These are phyloP conservation scores for Melanotaenia parkinsoni DNA, from an alignment of 2,797 vertebrate species.

Conservation along the genomic window DNA sequence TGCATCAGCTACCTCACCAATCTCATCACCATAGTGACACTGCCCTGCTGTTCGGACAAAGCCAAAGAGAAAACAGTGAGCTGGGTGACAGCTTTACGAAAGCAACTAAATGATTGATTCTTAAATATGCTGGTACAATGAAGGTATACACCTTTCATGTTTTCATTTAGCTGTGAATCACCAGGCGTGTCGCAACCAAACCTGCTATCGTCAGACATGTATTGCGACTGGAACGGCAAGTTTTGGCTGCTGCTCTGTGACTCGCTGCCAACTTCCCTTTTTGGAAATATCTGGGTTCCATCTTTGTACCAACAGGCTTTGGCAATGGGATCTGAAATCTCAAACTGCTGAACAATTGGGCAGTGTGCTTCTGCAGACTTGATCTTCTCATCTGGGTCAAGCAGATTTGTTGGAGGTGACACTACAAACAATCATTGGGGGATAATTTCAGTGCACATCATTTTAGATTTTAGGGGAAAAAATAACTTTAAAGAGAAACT, in stretches of 20 bases:
- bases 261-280: conserved; percentile 78
- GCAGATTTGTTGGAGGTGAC: conserved; percentile 66
- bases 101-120: conserved; percentile 69
- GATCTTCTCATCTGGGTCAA: conserved; percentile 74
- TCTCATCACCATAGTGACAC: conserved; percentile 87
- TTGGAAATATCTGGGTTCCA: conserved; percentile 80
- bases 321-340: conserved; percentile 86
- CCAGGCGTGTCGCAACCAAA: conserved; percentile 76
- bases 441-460: conserved; percentile 57
- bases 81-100: conserved; percentile 65
- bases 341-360: conserved; percentile 85
- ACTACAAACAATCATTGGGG: conserved; percentile 78
- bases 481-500: conserved; percentile 40
- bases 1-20: conserved; percentile 82
- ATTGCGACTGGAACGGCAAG: conserved; percentile 74
- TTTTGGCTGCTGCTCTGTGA: conserved; percentile 77
- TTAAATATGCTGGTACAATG: conserved; percentile 70
- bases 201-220: conserved; percentile 76
- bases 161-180: conserved; percentile 81
- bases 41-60: conserved; percentile 85
- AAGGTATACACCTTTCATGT: conserved; percentile 88
- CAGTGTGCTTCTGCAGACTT: conserved; percentile 71
- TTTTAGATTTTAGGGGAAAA: conserved; percentile 28
- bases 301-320: conserved; percentile 88
- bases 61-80: conserved; percentile 88